Conservation (phyloP, 2,113 vertebrate genomes). For the Oenanthe melanoleuca region DNA sequence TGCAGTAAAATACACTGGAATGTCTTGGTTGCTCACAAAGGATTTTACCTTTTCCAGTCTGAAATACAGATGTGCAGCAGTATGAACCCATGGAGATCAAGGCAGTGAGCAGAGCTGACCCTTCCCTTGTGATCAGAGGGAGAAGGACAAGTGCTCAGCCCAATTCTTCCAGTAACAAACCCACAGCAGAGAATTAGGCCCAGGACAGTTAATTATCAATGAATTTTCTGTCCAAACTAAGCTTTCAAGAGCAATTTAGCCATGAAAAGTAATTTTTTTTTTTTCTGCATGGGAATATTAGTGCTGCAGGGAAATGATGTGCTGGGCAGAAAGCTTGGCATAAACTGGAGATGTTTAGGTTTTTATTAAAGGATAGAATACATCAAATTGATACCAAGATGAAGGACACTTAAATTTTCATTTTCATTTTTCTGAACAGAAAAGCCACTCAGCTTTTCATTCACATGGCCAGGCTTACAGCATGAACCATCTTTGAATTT, state of each 20-base stretch:
- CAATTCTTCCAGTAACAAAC: background rate
- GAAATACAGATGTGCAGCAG: background rate
- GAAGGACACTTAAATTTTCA: background rate
- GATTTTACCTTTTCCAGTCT: background rate
- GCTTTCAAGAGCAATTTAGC: background rate
- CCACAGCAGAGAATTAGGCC: background rate
- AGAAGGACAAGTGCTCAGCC: background rate
- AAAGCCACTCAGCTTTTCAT: background rate
- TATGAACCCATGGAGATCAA: background rate
- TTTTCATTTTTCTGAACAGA: background rate
- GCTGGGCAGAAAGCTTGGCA: background rate
- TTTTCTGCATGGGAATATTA: background rate
- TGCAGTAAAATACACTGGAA: background rate
- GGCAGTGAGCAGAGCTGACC: background rate
- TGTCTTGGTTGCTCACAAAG: background rate
- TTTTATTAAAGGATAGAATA: background rate
- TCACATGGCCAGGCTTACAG: background rate
- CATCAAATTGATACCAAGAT: background rate
- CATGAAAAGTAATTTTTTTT: background rate
- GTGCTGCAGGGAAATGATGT: background rate
- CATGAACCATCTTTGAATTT: background rate
- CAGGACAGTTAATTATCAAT: background rate
- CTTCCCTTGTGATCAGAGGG: background rate
- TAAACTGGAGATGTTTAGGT: background rate
- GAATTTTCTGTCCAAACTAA: background rate